phyloP scores from a whole-genome alignment of 2,113 vertebrate genomes.

The Oncorhynchus gorbuscha region DNA sequence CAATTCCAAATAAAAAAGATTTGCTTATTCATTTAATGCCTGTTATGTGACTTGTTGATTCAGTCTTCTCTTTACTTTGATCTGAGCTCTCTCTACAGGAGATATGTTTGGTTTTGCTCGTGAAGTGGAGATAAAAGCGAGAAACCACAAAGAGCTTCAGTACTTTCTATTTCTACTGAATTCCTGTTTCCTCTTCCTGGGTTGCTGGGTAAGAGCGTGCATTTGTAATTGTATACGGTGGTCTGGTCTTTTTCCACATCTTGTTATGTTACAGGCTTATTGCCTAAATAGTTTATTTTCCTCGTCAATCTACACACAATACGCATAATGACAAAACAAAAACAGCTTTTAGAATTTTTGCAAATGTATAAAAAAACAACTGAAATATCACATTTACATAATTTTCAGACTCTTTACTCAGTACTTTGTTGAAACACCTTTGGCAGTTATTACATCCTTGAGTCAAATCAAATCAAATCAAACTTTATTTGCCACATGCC shows the following conservation, averaged over 20 bases:
- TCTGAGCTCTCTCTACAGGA: not conserved
- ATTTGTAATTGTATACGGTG: constrained; percentile 13
- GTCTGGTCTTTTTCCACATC: not conserved
- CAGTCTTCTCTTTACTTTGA: not conserved
- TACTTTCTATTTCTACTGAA: constrained; percentile 57
- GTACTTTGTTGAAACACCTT: too few species aligned
- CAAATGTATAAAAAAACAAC: too few species aligned
- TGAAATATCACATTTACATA: too few species aligned
- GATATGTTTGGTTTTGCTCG: not conserved
- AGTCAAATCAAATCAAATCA: too few species aligned
- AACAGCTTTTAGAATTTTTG: too few species aligned
- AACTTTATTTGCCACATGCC: too few species aligned
- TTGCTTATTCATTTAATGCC: not conserved
- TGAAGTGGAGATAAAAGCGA: constrained; percentile 38
- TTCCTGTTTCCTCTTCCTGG: constrained; percentile 63
- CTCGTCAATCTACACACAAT: too few species aligned
- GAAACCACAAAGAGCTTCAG: constrained; percentile 50
- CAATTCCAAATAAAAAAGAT: not conserved
- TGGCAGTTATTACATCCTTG: too few species aligned
- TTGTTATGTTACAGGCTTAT: too few species aligned
- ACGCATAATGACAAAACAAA: not conserved
- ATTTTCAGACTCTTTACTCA: too few species aligned
- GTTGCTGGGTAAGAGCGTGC: constrained; percentile 26
- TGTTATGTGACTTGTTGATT: not conserved
- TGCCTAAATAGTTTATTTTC: too few species aligned